Evolutionary conservation across 2,113 vertebrate species (phyloP), one percentile per base, ranked within the genome.

Genomic region (Willisornis vidua): DNA sequence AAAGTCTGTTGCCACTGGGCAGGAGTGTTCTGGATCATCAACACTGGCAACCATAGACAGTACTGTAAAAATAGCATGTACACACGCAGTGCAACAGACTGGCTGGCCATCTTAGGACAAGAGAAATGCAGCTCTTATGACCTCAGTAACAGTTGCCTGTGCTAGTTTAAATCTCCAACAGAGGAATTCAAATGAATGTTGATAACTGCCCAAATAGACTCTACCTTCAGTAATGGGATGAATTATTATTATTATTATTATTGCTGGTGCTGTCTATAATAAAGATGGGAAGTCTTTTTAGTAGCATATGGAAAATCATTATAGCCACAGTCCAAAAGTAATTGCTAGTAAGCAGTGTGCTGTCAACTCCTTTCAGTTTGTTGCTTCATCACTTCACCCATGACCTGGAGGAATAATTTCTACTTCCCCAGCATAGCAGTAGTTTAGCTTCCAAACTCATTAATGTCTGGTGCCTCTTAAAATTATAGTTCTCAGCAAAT

Each of bases 341-440:
- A 88, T 82, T 93, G 51, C 73, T 59, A 15, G 2, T 58, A 59
- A 58, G 52, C 63, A 94, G 35, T 25, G 37, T 66, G 68, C 84
- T 94, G 74, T 85, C 7, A 3, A n/a, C 41, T 92, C 54, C 62
- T 88, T 91, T 77, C 77, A 59, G 26, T 59, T 74, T 72, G 59
- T 85, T 86, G 73, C 48, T 96, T 95, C 93, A 79, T 89, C 74
- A 81, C 25, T 58, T 93, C 67, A 87, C 55, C 48, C 81, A 82
- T 82, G 66, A 94, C 70, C 87, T 72, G 46, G 22, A 95, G 70
- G 54, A 89, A 72, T 76, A 91, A 82, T 79, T 95, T 94, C 66
- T 93, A 57, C 80, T 72, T 89, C 4, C 0, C 1, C 41, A 92
- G 49, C 26, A 87, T 3, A 75, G 58, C n/a, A 80, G 63, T n/a